phyloP scores from a whole-genome alignment of 2,113 vertebrate species.

The Sorex araneus region DNA sequence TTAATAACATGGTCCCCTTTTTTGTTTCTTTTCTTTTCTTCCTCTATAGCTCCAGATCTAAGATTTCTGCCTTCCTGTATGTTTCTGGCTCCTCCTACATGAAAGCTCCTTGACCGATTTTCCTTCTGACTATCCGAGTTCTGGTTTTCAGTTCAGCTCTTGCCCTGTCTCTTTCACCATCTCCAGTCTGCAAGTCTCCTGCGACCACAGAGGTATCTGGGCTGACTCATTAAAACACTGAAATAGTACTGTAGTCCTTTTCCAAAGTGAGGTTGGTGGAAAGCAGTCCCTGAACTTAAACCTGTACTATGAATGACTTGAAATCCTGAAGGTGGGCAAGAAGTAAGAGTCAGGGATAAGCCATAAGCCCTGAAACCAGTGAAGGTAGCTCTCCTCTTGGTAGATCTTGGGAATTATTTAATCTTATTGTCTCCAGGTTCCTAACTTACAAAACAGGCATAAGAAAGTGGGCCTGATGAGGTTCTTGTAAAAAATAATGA shows the following conservation, averaged over 20 bases:
- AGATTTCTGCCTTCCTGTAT: neutral
- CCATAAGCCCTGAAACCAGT: neutral
- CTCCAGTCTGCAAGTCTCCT: neutral
- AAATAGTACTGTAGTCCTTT: neutral
- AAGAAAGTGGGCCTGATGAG: neutral
- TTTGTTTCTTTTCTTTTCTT: neutral
- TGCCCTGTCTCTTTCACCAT: neutral
- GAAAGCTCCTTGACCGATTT: neutral
- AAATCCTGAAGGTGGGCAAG: neutral
- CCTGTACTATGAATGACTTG: neutral
- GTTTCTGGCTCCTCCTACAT: neutral
- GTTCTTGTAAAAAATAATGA: neutral
- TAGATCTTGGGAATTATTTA: neutral
- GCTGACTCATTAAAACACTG: neutral
- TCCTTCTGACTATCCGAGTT: neutral
- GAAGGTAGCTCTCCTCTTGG: neutral
- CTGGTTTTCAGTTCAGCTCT: neutral
- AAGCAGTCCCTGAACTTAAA: neutral
- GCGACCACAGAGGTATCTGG: neutral
- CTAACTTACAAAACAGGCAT: slow-evolving; percentile 18
- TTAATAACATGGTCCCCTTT: neutral
- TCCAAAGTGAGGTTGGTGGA: neutral
- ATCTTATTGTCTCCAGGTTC: neutral
- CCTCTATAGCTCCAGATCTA: neutral
- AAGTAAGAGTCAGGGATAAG: neutral